phyloP scores from a whole-genome alignment of 2,888 invertebrate genomes.

The Macropis europaea region DNA sequence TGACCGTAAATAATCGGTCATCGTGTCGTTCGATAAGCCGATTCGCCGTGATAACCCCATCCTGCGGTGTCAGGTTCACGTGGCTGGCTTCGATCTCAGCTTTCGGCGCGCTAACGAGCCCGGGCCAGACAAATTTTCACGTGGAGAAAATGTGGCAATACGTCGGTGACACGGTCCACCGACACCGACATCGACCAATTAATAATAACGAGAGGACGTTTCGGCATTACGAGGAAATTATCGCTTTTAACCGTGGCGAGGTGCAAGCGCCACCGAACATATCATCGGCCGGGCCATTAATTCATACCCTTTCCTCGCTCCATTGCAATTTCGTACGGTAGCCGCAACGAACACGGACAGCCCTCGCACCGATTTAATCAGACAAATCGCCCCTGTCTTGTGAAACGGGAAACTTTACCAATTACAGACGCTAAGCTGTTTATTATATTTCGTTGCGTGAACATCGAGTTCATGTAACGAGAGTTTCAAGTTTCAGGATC shows the following conservation, averaged over 20 bases:
- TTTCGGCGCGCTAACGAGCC: slow-evolving; percentile 42
- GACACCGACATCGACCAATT: slow-evolving; percentile 67
- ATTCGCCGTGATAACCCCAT: slow-evolving; percentile 29
- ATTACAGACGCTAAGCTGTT: no score
- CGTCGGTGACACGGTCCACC: slow-evolving; percentile 45
- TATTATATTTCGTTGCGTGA: no score
- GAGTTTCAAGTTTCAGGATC: no score
- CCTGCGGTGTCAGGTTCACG: slow-evolving; percentile 4
- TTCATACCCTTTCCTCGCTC: slow-evolving; percentile 57
- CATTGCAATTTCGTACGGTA: slow-evolving; percentile 54
- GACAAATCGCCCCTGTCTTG: slow-evolving; percentile 59
- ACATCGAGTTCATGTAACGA: no score
- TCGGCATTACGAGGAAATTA: slow-evolving; percentile 74
- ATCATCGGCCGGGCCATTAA: slow-evolving; percentile 65
- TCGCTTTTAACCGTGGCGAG: slow-evolving; percentile 69
- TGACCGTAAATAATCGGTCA: slow-evolving; percentile 44
- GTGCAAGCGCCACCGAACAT: slow-evolving; percentile 46
- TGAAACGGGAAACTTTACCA: slow-evolving; percentile 13
- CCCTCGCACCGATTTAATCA: slow-evolving; percentile 55
- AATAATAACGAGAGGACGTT: slow-evolving; percentile 74
- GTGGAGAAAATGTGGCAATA: slow-evolving; percentile 42
- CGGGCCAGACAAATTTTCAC: slow-evolving; percentile 46
- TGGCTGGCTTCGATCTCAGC: slow-evolving; percentile 25
- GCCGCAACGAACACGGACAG: slow-evolving; percentile 28
- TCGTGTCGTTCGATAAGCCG: slow-evolving; percentile 45